Evolutionary conservation across 2,113 vertebrate genomes (phyloP).

Genomic region (Corapipo altera): DNA sequence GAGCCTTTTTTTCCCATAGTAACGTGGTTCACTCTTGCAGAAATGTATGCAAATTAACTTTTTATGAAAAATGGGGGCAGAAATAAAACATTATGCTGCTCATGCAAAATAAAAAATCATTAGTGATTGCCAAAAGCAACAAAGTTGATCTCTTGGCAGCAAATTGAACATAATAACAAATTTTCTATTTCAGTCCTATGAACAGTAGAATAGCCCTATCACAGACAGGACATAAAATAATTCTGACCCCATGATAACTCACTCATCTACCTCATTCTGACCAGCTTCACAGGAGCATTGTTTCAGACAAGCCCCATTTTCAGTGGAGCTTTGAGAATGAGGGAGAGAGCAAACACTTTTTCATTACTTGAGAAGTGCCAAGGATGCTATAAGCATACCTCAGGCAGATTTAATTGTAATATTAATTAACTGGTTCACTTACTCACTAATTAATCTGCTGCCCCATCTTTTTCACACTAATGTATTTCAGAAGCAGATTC

Average conservation of each 20-base stretch:
- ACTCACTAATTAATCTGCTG: slow-evolving; percentile 71
- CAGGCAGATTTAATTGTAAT: slow-evolving; percentile 73
- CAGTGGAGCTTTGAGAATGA: slow-evolving; percentile 13
- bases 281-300: not conserved
- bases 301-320: slow-evolving; percentile 29
- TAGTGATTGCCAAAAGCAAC: slow-evolving; percentile 76
- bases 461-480: slow-evolving; percentile 49
- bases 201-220: slow-evolving; percentile 27
- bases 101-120: slow-evolving; percentile 75
- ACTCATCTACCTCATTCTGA: slow-evolving; percentile 28
- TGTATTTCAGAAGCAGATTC: slow-evolving; percentile 35
- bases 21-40: slow-evolving; percentile 63
- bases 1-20: slow-evolving; percentile 1
- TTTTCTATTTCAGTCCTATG: slow-evolving; percentile 39
- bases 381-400: slow-evolving; percentile 57
- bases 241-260: slow-evolving; percentile 49
- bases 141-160: slow-evolving; percentile 64
- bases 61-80: slow-evolving; percentile 68
- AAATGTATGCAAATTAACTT: slow-evolving; percentile 71
- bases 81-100: slow-evolving; percentile 71
- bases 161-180: slow-evolving; percentile 54
- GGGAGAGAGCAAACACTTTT: slow-evolving; percentile 45
- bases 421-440: slow-evolving; percentile 73
- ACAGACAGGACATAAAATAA: slow-evolving; percentile 25
- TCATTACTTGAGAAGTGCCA: slow-evolving; percentile 60